Conservation (phyloP, 2,113 vertebrate genomes). For the Polypterus senegalus region DNA sequence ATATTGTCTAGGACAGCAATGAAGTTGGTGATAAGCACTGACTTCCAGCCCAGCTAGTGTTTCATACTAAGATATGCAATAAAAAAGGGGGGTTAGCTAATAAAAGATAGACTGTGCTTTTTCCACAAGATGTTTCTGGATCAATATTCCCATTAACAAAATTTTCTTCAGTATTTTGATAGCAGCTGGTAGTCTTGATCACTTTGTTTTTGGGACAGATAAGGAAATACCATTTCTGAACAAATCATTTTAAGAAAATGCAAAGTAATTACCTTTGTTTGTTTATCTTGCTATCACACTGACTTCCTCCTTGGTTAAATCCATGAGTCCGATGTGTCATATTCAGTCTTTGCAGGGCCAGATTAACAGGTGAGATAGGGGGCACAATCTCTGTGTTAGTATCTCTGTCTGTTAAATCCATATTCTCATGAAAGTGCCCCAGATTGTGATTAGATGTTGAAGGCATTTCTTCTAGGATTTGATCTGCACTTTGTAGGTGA, state of each 20-base stretch:
- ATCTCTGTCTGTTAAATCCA: slow-evolving; percentile 16
- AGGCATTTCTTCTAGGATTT: neutral
- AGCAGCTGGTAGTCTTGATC: too few species aligned
- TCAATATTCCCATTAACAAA: too few species aligned
- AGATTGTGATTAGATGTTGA: slow-evolving; percentile 20
- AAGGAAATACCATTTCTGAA: too few species aligned
- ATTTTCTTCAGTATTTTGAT: too few species aligned
- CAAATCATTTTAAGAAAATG: neutral
- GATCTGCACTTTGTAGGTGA: slow-evolving; percentile 14
- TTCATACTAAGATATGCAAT: too few species aligned
- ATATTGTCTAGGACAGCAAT: too few species aligned
- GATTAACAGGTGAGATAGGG: slow-evolving; percentile 25
- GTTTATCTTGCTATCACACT: slow-evolving; percentile 31
- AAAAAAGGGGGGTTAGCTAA: too few species aligned
- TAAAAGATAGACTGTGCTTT: too few species aligned
- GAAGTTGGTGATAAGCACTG: too few species aligned
- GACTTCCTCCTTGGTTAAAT: slow-evolving; percentile 32
- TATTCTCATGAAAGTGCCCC: slow-evolving; percentile 20
- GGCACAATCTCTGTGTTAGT: slow-evolving; percentile 17
- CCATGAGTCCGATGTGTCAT: slow-evolving; percentile 30
- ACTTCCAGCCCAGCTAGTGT: too few species aligned
- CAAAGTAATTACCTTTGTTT: slow-evolving; percentile 46
- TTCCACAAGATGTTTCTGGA: too few species aligned
- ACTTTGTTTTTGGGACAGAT: too few species aligned
- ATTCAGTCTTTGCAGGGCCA: slow-evolving; percentile 29